Base-by-base conservation (phyloP, 2,113 vertebrate species). In the Sterrhoptilus dennistouni region DNA sequence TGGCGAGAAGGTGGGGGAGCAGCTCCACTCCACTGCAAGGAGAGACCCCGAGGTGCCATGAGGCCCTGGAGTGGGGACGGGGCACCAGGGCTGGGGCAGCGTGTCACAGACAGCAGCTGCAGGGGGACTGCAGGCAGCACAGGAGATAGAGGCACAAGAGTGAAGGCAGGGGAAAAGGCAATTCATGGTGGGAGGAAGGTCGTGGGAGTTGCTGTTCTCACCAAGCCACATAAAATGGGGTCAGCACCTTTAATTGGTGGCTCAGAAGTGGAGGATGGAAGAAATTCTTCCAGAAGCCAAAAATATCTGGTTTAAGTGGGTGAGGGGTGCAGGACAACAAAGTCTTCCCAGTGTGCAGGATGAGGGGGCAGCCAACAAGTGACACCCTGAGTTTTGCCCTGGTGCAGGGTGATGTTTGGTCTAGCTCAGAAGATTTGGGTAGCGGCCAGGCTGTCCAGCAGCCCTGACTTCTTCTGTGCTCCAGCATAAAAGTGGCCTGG, bases 21-120 rank as follows among this genome's bases (percentile, higher is more conserved):
- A 94, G 96, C 99, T 99, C 99, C 99, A 99, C 71, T 98, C 98
- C 96, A 99, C 99, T 99, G 97, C 33, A 98, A 80, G 27, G 36
- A 95, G 77, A 97, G 69, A 96, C 11, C 47, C 35, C 44, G 22
- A 53, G 35, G 57, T 81, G 76, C 42, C 2, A 2, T 5, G 2
- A 35, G 76, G 44, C 31, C 49, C 36, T 3, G 8, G 20, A 36
- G 20, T 6, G 3, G 69, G 57, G 45, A 65, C 33, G 31, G 74
- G 70, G 49, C 71, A n/a, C 81, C 56, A 38, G 44, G 54, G 66
- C 70, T 68, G 44, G 52, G 49, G 29, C 57, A 52, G 44, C 2
- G 0, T 1, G 6, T 8, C 2, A 7, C 66, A 61, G 57, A 28
- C 36, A 75, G 89, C 64, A 54, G 65, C 71, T 60, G 66, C 54